Conservation (phyloP, 2,888 invertebrate genomes). For the Lasioglossum morio region DNA sequence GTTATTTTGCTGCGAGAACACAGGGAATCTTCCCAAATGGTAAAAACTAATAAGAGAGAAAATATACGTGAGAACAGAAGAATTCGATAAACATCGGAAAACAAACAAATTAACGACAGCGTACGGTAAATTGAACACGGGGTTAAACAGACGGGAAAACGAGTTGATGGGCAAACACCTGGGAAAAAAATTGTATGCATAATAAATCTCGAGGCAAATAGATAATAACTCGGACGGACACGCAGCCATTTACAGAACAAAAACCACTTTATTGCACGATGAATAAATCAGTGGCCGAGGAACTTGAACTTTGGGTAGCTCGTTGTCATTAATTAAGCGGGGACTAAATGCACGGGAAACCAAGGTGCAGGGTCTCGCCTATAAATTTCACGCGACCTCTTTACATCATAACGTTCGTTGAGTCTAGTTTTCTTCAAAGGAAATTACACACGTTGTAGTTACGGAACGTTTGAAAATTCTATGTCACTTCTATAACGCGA, state of each 20-base stretch:
- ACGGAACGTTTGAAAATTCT: too few species aligned
- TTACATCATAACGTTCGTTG: constrained; percentile 40
- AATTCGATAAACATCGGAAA: too few species aligned
- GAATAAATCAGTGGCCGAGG: constrained; percentile 36
- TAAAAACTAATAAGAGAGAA: not conserved
- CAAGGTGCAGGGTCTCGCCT: constrained; percentile 28
- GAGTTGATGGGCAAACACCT: not conserved
- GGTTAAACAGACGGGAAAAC: not conserved
- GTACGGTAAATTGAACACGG: not conserved
- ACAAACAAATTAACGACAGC: not conserved
- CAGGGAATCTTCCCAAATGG: not conserved
- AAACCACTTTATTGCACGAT: constrained; percentile 18
- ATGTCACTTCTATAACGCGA: not conserved
- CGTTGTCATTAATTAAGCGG: constrained; percentile 62
- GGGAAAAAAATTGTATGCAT: not conserved
- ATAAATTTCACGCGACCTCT: constrained; percentile 51
- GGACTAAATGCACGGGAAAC: constrained; percentile 31
- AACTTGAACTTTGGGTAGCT: constrained; percentile 34
- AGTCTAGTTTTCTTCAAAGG: constrained; percentile 8
- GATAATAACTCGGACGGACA: not conserved
- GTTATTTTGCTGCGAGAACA: not conserved
- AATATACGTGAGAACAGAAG: not conserved
- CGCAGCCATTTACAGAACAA: not conserved
- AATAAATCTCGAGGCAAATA: not conserved
- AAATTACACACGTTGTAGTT: not conserved